Evolutionary conservation across 2,113 vertebrate species (phyloP), one percentile per base, ranked within the genome.

Genomic region (Casuarius casuarius): DNA sequence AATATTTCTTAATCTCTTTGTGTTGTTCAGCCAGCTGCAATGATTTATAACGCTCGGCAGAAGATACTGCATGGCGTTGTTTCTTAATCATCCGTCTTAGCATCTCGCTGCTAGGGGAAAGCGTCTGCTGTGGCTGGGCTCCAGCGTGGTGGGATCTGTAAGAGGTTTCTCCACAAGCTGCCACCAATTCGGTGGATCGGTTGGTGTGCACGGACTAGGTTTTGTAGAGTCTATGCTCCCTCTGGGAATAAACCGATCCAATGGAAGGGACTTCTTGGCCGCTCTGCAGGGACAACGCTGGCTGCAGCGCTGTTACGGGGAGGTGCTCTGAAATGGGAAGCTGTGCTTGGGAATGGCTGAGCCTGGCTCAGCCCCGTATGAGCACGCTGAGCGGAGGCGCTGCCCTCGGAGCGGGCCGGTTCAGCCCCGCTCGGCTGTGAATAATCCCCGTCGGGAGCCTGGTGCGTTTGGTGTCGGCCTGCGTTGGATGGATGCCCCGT

Each of bases 1-100:
- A 90, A 77, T 95, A 92, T 96, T 96, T 97, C 89, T 95, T 95
- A 90, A 94, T 95, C 84, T 86, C 63, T 96, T 84, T 92, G 75
- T 97, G 59, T 90, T 92, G 85, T 95, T 90, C 87, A 92, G 87
- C 35, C 89, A 74, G 61, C 92, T 85, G 67, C 22, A 61, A 63
- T 96, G 94, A 96, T 97, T 97, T 98, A 97, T 92, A 66, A 20
- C 21, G 33, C 89, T 90, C 80, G 0, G 0, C 33, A 33, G 73
- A 88, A 92, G 75, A 49, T 78, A 70, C 72, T 58, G 52, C 56
- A 26, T 2, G 1, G 83, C 94, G 82, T 78, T 95, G 28, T 94
- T 95, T 90, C 85, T 90, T 95, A 83, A 96, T 91, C 70, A 86
- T 84, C 65, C 7, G 9, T 78, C 75, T 73, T 78, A 89, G 85